These are phyloP conservation scores for Larimichthys crocea DNA, from an alignment of 2,113 vertebrate species.

Conservation along the genomic window DNA sequence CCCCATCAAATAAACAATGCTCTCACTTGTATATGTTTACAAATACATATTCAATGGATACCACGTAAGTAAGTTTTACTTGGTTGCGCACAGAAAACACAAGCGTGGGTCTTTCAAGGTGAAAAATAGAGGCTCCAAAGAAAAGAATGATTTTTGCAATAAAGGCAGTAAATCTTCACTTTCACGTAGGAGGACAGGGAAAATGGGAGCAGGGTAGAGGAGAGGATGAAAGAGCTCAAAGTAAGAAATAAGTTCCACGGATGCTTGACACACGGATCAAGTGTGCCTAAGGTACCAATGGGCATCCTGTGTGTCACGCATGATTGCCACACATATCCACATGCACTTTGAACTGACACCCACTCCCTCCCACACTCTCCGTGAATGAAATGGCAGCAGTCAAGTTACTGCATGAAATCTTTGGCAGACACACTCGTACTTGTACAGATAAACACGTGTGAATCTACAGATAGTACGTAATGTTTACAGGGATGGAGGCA, in stretches of 20 bases:
- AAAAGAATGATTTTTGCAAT: conserved; percentile 7
- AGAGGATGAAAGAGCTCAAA: conserved; percentile 20
- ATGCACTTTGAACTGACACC: conserved; percentile 17
- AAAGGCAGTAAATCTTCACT: conserved; percentile 30
- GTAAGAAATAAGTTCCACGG: neutral
- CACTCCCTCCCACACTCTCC: conserved; percentile 7
- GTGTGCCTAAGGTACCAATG: neutral
- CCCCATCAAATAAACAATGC: neutral
- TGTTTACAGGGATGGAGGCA: conserved; percentile 26
- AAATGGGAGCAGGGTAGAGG: conserved; percentile 21
- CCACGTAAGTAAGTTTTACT: too few relatives aligned
- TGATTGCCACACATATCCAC: neutral
- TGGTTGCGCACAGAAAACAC: neutral
- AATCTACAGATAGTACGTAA: conserved; percentile 26
- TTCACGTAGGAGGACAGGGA: conserved; percentile 24
- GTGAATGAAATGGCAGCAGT: conserved; percentile 40
- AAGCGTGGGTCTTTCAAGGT: neutral
- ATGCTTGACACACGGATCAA: neutral
- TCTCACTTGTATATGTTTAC: neutral
- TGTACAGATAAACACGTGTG: conserved; percentile 9
- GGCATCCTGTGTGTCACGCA: neutral
- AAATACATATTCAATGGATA: neutral
- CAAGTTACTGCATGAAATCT: conserved; percentile 33
- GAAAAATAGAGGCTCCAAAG: neutral
- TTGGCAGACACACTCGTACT: conserved; percentile 20